Conservation (phyloP, 2,113 vertebrate species). For the Hippocampus mohnikei region DNA sequence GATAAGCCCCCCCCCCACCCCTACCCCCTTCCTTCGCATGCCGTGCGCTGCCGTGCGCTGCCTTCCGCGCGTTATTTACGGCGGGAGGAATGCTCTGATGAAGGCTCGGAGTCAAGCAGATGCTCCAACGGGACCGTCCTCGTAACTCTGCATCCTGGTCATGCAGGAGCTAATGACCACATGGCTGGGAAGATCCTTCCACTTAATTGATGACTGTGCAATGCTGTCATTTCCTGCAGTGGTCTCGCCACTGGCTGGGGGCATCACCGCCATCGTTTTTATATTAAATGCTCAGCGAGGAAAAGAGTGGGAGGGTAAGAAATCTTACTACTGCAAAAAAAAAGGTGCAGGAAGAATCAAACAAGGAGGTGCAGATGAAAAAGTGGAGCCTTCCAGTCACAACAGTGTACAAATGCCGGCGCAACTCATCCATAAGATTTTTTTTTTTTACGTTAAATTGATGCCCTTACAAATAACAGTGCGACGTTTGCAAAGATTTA, state of each 20-base stretch:
- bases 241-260: slow-evolving; percentile 21
- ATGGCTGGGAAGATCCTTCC: slow-evolving; percentile 5
- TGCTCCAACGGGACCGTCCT: slow-evolving; percentile 4
- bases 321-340: too few relatives aligned
- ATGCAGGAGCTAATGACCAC: not conserved
- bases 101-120: slow-evolving; percentile 13
- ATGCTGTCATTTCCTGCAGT: slow-evolving; percentile 35
- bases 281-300: not conserved
- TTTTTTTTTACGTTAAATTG: too few relatives aligned
- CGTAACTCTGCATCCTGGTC: not conserved
- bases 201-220: slow-evolving; percentile 22
- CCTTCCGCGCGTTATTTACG: slow-evolving; percentile 19
- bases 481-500: too few relatives aligned
- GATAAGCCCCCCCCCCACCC: slow-evolving; percentile 18
- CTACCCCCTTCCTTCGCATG: not conserved
- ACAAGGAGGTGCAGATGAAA: not conserved
- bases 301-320: too few relatives aligned
- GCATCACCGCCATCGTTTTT: not conserved
- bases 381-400: too few relatives aligned
- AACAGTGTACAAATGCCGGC: too few relatives aligned
- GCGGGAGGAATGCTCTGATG: not conserved
- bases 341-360: slow-evolving; percentile 15
- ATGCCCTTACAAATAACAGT: too few relatives aligned
- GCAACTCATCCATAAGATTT: too few relatives aligned
- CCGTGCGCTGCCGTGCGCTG: slow-evolving; percentile 10